phyloP scores from a whole-genome alignment of 2,888 invertebrate species.

The Ptilodon capucinus region DNA sequence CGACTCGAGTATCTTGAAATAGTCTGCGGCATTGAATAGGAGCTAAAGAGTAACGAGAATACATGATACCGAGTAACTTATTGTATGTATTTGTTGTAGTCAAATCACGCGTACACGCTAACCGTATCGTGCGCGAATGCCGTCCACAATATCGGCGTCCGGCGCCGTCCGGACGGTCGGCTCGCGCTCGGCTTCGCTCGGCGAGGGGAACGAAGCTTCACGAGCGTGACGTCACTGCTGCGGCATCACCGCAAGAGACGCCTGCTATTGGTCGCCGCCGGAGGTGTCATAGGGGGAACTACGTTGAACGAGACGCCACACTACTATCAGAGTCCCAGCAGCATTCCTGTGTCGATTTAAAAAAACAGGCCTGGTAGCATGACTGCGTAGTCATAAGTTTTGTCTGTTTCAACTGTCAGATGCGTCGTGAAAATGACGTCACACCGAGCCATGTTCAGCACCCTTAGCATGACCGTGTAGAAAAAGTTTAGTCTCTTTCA shows the following conservation, averaged over 20 bases:
- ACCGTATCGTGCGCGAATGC: slow-evolving; percentile 77
- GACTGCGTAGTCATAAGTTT: too few species aligned
- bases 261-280: slow-evolving; percentile 77
- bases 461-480: too few species aligned
- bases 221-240: slow-evolving; percentile 73
- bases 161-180: slow-evolving; percentile 75
- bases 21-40: too few species aligned
- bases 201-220: slow-evolving; percentile 77
- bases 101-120: slow-evolving; percentile 78
- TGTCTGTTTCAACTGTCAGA: too few species aligned
- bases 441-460: too few species aligned
- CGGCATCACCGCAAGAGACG: slow-evolving; percentile 81
- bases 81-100: slow-evolving; percentile 43
- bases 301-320: slow-evolving; percentile 71
- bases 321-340: slow-evolving; percentile 71
- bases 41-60: too few species aligned
- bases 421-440: too few species aligned
- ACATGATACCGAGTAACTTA: too few species aligned
- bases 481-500: too few species aligned
- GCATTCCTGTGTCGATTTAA: slow-evolving; percentile 47
- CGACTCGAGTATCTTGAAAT: too few species aligned
- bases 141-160: slow-evolving; percentile 83
- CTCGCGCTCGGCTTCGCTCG: slow-evolving; percentile 82
- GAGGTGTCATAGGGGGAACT: slow-evolving; percentile 75
- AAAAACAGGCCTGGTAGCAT: too few species aligned